Conservation (phyloP, 2,888 invertebrate genomes). For the Craniophora ligustri region DNA sequence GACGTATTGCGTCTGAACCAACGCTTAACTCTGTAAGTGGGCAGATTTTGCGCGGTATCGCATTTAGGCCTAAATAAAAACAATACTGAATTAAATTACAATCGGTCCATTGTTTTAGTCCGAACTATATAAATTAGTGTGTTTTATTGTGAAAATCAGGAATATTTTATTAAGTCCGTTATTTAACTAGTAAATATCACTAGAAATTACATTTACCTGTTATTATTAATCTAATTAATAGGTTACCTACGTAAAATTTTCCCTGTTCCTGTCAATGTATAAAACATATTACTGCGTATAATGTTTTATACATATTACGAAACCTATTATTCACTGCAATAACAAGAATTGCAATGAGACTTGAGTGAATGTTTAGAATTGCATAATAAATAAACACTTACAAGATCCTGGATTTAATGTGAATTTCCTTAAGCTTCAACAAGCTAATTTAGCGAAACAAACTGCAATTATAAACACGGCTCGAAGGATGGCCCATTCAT, state of each 20-base stretch:
- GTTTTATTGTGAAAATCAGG: slow-evolving; percentile 11
- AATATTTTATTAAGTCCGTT: slow-evolving; percentile 15
- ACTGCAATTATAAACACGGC: slow-evolving; percentile 48
- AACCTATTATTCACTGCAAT: slow-evolving; percentile 43
- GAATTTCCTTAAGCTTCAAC: slow-evolving; percentile 16
- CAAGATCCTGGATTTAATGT: slow-evolving; percentile 2
- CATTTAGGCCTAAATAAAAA: slow-evolving; percentile 86
- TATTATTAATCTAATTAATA: no score
- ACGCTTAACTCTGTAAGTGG: slow-evolving; percentile 86
- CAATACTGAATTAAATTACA: slow-evolving; percentile 67
- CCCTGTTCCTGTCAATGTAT: no score
- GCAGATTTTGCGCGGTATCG: slow-evolving; percentile 84
- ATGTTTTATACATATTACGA: slow-evolving; percentile 10
- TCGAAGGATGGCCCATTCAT: slow-evolving; percentile 65
- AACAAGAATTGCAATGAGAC: slow-evolving; percentile 35
- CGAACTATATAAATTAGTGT: slow-evolving; percentile 7
- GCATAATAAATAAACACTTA: slow-evolving; percentile 27
- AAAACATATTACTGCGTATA: slow-evolving; percentile 7
- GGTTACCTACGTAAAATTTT: no score
- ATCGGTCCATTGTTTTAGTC: slow-evolving; percentile 30
- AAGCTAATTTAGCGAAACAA: slow-evolving; percentile 20
- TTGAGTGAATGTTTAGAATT: slow-evolving; percentile 1
- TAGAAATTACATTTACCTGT: slow-evolving; percentile 32
- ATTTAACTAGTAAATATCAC: slow-evolving; percentile 28
- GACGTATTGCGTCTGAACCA: slow-evolving; percentile 62